Evolutionary conservation across 2,888 invertebrate genomes (phyloP).

Genomic region (Campoplex capitator): DNA sequence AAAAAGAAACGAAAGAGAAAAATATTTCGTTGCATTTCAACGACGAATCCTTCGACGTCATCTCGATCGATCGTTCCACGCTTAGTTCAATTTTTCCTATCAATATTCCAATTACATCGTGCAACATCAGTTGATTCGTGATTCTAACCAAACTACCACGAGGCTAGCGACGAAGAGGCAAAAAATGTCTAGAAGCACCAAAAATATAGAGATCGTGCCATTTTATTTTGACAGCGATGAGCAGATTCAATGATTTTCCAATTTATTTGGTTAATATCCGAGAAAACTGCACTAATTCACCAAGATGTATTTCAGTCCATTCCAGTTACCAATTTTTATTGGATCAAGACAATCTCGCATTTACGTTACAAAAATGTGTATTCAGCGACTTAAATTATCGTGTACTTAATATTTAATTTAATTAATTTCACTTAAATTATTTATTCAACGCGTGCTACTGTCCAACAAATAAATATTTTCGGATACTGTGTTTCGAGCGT

Average conservation of each 20-base stretch:
- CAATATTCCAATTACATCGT: background rate
- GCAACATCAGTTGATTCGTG: background rate
- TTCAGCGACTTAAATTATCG: background rate
- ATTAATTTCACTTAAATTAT: background rate
- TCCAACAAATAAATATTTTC: constrained; percentile 2
- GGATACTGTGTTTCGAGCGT: background rate
- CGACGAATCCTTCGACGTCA: background rate
- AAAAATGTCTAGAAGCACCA: constrained; percentile 8
- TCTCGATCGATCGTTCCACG: background rate
- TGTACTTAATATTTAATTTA: constrained; percentile 2
- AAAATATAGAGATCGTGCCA: background rate
- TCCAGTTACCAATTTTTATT: background rate
- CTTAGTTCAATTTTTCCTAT: background rate
- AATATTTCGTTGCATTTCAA: no score
- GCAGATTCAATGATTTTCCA: background rate
- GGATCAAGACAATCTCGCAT: background rate
- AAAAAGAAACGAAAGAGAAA: no score
- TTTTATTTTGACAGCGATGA: background rate
- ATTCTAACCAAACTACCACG: background rate
- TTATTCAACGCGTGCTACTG: constrained; percentile 1
- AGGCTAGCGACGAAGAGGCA: background rate
- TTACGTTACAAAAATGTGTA: background rate
- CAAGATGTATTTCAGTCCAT: background rate
- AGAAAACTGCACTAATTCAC: background rate
- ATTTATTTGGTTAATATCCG: background rate